Base-by-base conservation (phyloP, 2,888 invertebrate genomes). In the Celastrina argiolus region DNA sequence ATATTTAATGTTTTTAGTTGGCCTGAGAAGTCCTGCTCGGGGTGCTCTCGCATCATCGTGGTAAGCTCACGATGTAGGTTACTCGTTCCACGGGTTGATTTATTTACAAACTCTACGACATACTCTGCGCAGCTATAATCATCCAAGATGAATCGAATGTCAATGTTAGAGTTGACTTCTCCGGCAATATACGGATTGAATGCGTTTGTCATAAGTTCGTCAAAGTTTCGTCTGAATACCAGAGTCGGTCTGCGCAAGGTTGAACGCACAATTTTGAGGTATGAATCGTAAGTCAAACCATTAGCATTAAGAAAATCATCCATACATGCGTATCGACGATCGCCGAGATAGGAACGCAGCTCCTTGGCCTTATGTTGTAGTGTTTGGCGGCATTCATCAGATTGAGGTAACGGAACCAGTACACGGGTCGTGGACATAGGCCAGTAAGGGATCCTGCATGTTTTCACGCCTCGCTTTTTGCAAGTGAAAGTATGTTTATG, bases 61-160 rank as follows among this genome's bases (percentile, higher is more conserved):
- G 75, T 72, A 8, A 83, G 72, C 72, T 78, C 65, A 8, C 76
- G 71, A 69, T 74, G 74, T 41, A 84, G 68, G 69, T 80, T 71
- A 68, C 80, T 74, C 61, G 78, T 71, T 41, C 81, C 79, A 73
- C 75, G 69, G 65, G 77, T 75, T 8, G 76, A 70, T 72, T 82
- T 81, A 67, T 78, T 81, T 1, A 82, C 74, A 66, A 79, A 82
- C 61, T 83, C 80, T 12, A 76, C 78, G 14, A 85, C 78, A 66
- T 83, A 84, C 10, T 74, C 66, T 10, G 83, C 82, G 71, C 84
- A 85, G 36, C 78, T 68, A 61, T 71, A 69, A n/a, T 73, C 71
- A 66, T 73, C 71, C 26, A 69, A 67, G 74, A 64, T 71, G 12
- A 72, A 71, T 63, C 72, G 72, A 63, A 73, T 69, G 6, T 72